Conservation (phyloP, 2,888 invertebrate genomes). For the Galerucella pusilla region DNA sequence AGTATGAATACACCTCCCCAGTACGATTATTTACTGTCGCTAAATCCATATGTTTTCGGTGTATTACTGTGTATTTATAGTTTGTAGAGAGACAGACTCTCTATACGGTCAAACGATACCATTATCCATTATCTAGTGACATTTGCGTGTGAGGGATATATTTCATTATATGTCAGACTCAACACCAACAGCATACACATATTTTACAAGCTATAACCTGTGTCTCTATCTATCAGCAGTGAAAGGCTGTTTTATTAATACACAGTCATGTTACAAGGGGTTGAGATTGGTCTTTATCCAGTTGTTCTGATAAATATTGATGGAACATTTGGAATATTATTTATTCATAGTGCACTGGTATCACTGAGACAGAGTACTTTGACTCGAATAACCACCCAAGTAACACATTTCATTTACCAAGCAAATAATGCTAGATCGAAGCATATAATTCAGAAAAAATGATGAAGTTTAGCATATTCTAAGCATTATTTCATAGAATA, state of each 20-base stretch:
- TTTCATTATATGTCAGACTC: conserved; percentile 2
- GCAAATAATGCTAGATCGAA: too few relatives aligned
- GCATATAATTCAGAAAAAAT: too few relatives aligned
- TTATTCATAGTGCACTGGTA: too few relatives aligned
- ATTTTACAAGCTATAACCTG: conserved; percentile 5
- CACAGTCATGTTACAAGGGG: background rate
- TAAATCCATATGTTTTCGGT: background rate
- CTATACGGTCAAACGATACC: conserved; percentile 9
- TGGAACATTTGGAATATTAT: too few relatives aligned
- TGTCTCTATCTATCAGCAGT: background rate
- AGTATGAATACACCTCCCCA: background rate
- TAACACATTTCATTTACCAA: too few relatives aligned
- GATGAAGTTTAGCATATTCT: too few relatives aligned
- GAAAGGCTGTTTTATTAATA: background rate
- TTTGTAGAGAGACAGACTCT: background rate
- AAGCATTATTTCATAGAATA: too few relatives aligned
- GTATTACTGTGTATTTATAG: background rate
- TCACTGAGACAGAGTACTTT: too few relatives aligned
- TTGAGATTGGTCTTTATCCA: background rate
- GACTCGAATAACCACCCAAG: too few relatives aligned
- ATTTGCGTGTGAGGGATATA: conserved; percentile 3
- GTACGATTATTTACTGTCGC: background rate
- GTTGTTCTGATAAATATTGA: too few relatives aligned
- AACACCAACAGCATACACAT: background rate
- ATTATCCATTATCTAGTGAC: conserved; percentile 9